A percentile compares a stretch with the other conserved stretches of the same genome.
Conservation (phyloP, 2,888 invertebrate genomes). For the Omphaloscelis lunosa region DNA sequence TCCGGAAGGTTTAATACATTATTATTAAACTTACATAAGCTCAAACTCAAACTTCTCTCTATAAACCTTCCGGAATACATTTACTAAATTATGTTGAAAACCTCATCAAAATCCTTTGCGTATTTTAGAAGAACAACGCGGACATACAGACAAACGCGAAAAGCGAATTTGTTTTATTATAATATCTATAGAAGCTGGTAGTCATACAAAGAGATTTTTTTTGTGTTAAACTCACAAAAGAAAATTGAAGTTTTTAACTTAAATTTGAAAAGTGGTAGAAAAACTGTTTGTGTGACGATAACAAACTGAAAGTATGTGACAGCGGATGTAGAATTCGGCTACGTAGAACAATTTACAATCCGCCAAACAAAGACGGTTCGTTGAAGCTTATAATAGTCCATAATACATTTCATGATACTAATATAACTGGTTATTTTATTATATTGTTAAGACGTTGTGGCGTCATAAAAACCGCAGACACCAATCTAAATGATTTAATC, state of each 20-base stretch:
- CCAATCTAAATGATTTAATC: conserved; percentile 1
- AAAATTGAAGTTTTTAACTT: not conserved
- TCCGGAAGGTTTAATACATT: too few relatives aligned
- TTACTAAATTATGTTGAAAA: too few relatives aligned
- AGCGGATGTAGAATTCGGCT: not conserved
- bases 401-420: not conserved
- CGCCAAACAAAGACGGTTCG: not conserved
- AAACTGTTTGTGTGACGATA: not conserved
- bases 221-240: not conserved
- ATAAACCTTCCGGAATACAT: too few relatives aligned
- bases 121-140: too few relatives aligned
- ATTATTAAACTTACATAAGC: too few relatives aligned
- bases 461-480: conserved; percentile 7
- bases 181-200: too few relatives aligned
- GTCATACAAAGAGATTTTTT: too few relatives aligned
- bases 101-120: too few relatives aligned
- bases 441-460: not conserved
- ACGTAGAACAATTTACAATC: not conserved
- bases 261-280: not conserved
- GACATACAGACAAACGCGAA: too few relatives aligned
- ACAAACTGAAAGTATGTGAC: not conserved
- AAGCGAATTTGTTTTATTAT: too few relatives aligned
- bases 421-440: not conserved
- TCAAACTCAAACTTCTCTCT: too few relatives aligned
- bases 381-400: not conserved